Evolutionary conservation across 2,113 vertebrate genomes (phyloP).

Genomic region (Mesoclemmys tuberculata): DNA sequence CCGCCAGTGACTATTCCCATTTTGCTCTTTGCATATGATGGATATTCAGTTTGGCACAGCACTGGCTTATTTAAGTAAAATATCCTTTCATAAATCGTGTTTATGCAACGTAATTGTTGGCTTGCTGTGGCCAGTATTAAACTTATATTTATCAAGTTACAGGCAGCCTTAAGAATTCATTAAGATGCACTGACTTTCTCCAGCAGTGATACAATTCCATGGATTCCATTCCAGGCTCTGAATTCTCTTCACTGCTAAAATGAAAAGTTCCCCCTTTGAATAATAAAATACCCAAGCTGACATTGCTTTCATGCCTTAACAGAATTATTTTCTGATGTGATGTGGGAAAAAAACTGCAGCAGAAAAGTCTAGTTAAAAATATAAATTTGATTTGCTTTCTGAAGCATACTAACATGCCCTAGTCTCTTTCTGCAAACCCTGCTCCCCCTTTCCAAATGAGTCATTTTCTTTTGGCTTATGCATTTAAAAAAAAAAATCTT

Average conservation of each 20-base stretch:
- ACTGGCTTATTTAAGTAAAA: not conserved
- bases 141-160: not conserved
- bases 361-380: not conserved
- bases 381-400: not conserved
- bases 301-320: not conserved
- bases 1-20: not conserved
- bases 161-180: not conserved
- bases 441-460: not conserved
- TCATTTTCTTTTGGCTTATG: not conserved
- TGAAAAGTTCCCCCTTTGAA: not conserved
- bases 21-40: not conserved
- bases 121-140: not conserved
- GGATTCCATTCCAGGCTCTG: not conserved
- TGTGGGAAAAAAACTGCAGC: not conserved
- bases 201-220: not conserved
- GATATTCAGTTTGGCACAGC: not conserved
- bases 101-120: not conserved
- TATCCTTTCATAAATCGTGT: not conserved
- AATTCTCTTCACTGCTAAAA: not conserved
- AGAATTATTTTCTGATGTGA: slow-evolving; percentile 6
- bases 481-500: not conserved
- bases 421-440: not conserved
- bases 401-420: not conserved
- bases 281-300: not conserved
- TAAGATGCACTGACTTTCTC: not conserved